Conservation (phyloP, 1,140 invertebrate genomes). For the Wasmannia auropunctata region DNA sequence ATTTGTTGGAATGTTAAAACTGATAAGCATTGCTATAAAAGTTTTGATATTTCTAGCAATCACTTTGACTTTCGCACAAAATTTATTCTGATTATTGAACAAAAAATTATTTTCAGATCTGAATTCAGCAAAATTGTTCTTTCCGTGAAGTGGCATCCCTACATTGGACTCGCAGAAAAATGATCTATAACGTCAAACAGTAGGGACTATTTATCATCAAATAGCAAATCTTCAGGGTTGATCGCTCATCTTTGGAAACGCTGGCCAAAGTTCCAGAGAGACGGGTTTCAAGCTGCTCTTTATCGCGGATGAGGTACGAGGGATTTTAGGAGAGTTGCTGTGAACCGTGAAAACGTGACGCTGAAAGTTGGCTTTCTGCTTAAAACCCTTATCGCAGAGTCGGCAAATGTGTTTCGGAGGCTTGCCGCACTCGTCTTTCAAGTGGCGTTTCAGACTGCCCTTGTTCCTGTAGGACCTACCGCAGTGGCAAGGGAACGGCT, state of each 20-base stretch:
- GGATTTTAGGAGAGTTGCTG: background rate
- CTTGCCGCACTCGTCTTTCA: conserved; percentile 77
- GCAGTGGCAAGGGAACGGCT: conserved; percentile 78
- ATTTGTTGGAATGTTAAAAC: too few relatives aligned
- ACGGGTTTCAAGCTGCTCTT: background rate
- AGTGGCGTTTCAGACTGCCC: conserved; percentile 79
- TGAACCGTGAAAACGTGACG: conserved; percentile 77
- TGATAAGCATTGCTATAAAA: too few relatives aligned
- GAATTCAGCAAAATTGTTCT: too few relatives aligned
- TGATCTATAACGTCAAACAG: background rate
- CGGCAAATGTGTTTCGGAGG: conserved; percentile 74
- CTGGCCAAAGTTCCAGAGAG: background rate
- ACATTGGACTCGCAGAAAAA: too few relatives aligned
- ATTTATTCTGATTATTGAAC: too few relatives aligned
- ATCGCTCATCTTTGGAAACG: background rate
- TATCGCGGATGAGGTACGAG: background rate
- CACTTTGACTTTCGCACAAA: too few relatives aligned
- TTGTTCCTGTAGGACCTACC: conserved; percentile 83
- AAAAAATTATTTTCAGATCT: too few relatives aligned
- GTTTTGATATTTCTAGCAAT: too few relatives aligned
- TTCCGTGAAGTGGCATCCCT: too few relatives aligned
- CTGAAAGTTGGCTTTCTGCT: conserved; percentile 77
- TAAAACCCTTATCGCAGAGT: conserved; percentile 77
- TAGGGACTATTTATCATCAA: background rate
- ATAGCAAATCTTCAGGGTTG: background rate